Conservation (phyloP, 1,140 invertebrate genomes). For the Drosophila bifasciata region DNA sequence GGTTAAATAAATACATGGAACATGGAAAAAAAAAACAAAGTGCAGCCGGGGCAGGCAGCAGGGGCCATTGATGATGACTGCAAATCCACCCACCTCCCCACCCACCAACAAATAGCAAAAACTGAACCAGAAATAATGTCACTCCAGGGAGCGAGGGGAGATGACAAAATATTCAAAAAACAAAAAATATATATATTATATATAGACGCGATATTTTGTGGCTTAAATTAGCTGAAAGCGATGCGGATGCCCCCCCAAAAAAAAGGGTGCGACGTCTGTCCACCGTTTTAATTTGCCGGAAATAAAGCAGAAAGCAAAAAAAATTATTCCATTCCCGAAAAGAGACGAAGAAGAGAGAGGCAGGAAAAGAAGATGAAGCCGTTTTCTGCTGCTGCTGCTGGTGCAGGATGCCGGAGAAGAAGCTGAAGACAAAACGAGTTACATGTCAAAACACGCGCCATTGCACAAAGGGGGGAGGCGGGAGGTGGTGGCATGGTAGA, state of each 20-base stretch:
- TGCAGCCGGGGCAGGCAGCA: not conserved
- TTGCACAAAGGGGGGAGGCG: conserved; percentile 45
- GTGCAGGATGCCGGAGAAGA: not conserved
- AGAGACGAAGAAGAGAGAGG: conserved; percentile 3
- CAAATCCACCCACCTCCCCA: no score
- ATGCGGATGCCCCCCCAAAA: not conserved
- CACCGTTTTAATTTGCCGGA: conserved; percentile 70
- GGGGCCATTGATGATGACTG: conserved; percentile 37
- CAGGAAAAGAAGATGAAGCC: not conserved
- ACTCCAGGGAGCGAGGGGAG: conserved; percentile 24
- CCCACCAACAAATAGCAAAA: conserved; percentile 38
- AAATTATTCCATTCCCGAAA: conserved; percentile 2
- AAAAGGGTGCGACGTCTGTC: not conserved
- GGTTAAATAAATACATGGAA: not conserved
- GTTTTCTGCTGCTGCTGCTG: no score
- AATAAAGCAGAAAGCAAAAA: conserved; percentile 54
- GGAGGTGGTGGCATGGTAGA: not conserved
- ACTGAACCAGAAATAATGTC: conserved; percentile 51
- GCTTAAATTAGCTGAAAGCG: conserved; percentile 35
- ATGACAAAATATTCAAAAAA: conserved; percentile 18
- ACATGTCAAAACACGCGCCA: conserved; percentile 64
- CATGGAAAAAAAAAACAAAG: conserved; percentile 3
- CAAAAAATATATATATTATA: not conserved
- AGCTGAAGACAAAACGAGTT: conserved; percentile 51
- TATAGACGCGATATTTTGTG: conserved; percentile 20